Base-by-base conservation (phyloP, 2,113 vertebrate species). In the Corythaixoides concolor region DNA sequence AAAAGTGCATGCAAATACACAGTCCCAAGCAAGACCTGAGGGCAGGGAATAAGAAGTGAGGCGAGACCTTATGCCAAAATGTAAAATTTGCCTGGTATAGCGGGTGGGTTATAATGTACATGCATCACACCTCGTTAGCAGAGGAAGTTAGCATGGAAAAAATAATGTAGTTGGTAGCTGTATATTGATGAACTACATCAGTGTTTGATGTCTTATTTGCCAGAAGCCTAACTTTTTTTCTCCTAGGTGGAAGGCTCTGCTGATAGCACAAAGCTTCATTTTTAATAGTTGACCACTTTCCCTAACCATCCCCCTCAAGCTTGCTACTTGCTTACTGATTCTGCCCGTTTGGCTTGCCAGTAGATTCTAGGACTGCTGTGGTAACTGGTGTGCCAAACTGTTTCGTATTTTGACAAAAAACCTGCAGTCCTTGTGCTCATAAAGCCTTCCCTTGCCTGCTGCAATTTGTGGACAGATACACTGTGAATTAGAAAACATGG, bases 221-320 rank as follows among this genome's bases (percentile, higher is more conserved):
- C 27, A 78, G 27, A 30, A 81, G 76, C 32, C 10, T 28, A 12
- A 45, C 45, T 58, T 17, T 53, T 49, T 12, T 7, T 12, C 4
- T 23, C 47, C 23, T 5, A 6, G 15, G 39, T 80, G 37, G 43
- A 81, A 43, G n/a, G 35, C 21, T 92, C 26, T 69, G 63, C 62
- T 86, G 58, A 21, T 24, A n/a, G 16, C 6, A 43, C 26, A 62
- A 58, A 85, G 30, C 27, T 86, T 83, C 26, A 14, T 72, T 88
- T 86, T 75, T 69, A n/a, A 13, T 28, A 14, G 8, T 52, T 56
- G n/a, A 12, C 22, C 14, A 9, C 23, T 35, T 39, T 16, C 6
- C 8, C 22, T 56, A 10, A 11, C 18, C 35, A 33, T 18, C 16
- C 15, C 1, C 27, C 15, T 26, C 0, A 0, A 70, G 24, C 19